These are phyloP conservation scores for Protobothrops flavoviridis DNA, from an alignment of 2,113 vertebrate genomes.

Conservation along the genomic window DNA sequence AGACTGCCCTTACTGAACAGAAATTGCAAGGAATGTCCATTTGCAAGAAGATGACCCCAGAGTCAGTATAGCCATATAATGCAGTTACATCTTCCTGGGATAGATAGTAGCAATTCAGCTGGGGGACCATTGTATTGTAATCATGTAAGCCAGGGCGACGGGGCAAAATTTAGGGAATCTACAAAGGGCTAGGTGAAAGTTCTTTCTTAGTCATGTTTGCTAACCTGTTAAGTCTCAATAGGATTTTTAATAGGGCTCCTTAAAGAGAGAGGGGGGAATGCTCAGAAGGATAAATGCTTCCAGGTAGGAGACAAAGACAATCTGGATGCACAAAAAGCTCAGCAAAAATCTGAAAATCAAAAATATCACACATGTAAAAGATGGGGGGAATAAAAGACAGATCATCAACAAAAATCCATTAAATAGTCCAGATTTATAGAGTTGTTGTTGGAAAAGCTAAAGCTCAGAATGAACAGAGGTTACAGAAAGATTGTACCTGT, in stretches of 20 bases:
- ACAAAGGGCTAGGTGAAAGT: background rate
- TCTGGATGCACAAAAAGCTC: background rate
- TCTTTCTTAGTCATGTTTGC: background rate
- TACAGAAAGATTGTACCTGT: background rate
- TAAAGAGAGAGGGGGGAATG: background rate
- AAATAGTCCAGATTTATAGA: background rate
- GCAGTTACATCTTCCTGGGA: background rate
- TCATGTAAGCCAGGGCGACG: background rate
- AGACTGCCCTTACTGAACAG: background rate
- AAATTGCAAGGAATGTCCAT: background rate
- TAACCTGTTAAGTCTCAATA: background rate
- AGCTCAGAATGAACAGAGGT: background rate
- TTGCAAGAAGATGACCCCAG: background rate
- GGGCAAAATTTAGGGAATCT: background rate
- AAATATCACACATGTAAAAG: background rate
- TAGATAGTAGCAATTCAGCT: background rate
- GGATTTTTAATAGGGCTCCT: background rate
- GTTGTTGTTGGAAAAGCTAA: background rate
- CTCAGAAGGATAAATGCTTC: background rate
- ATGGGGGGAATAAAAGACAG: background rate
- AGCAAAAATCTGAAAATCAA: background rate
- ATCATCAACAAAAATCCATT: background rate
- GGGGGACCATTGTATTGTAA: background rate
- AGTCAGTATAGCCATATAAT: background rate
- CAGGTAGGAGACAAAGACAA: background rate